These are phyloP conservation scores for Pogona vitticeps DNA, from an alignment of 2,113 vertebrate species.

Conservation along the genomic window DNA sequence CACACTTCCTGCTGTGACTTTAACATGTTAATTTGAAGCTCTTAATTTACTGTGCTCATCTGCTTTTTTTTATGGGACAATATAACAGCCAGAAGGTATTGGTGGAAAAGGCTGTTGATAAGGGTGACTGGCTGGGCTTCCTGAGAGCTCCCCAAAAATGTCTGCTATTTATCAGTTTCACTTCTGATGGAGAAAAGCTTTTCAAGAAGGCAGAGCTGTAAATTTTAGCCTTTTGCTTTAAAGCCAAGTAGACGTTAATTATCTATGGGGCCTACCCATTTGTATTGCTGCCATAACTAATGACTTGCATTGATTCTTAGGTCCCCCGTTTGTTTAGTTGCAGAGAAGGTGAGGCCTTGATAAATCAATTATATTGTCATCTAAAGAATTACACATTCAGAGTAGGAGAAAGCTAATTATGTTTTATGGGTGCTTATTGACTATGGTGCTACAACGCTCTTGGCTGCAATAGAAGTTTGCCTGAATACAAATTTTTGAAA, in stretches of 20 bases:
- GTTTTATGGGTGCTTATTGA: constrained; percentile 71
- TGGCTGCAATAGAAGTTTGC: constrained; percentile 35
- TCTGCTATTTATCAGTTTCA: constrained; percentile 25
- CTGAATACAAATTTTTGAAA: constrained; percentile 57
- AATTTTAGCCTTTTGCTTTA: constrained; percentile 67
- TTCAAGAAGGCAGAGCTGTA: constrained; percentile 59
- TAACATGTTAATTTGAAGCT: constrained; percentile 54
- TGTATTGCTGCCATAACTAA: constrained; percentile 69
- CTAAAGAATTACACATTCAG: constrained; percentile 70
- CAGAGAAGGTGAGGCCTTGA: constrained; percentile 52
- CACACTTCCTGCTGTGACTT: constrained; percentile 64
- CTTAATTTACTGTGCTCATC: constrained; percentile 42
- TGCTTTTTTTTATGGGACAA: constrained; percentile 33
- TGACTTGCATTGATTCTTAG: constrained; percentile 64
- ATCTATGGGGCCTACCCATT: constrained; percentile 61
- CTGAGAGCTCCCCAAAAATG: constrained; percentile 58
- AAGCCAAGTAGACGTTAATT: constrained; percentile 56
- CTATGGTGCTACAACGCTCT: constrained; percentile 52
- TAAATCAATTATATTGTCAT: constrained; percentile 72
- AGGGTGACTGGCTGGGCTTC: constrained; percentile 41
- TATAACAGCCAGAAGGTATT: constrained; percentile 37
- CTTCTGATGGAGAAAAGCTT: constrained; percentile 48
- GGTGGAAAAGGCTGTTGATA: constrained; percentile 43
- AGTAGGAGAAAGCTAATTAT: constrained; percentile 68
- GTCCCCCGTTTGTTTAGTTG: constrained; percentile 57